These are phyloP conservation scores for Caenorhabditis afra DNA, from an alignment of 2,888 invertebrate species.

Conservation along the genomic window DNA sequence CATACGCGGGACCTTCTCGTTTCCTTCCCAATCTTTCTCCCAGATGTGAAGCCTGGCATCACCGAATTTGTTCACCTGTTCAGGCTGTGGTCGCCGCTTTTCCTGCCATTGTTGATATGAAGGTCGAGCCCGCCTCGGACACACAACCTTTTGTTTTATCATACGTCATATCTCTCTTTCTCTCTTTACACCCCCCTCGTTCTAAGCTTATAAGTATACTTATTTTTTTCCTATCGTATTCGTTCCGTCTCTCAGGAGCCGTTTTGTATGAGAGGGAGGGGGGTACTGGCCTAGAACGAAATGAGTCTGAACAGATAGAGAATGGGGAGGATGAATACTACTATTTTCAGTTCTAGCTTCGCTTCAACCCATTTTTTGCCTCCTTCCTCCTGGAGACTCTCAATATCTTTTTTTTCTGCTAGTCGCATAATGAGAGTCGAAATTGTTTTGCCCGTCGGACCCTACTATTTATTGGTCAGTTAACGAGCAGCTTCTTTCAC, in stretches of 20 bases:
- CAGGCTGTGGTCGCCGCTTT: background rate
- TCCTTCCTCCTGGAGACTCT: conserved; percentile 16
- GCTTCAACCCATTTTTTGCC: background rate
- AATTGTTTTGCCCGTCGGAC: conserved; percentile 37
- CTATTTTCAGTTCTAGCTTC: conserved; percentile 45
- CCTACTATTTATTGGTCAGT: conserved; percentile 37
- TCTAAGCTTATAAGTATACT: too few relatives aligned
- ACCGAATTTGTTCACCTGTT: conserved; percentile 49
- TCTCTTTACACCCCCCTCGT: too few relatives aligned
- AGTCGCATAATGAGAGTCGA: conserved; percentile 53
- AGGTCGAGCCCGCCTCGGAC: conserved; percentile 14
- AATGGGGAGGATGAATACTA: conserved; percentile 4
- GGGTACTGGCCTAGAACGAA: background rate
- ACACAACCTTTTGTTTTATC: conserved; percentile 40
- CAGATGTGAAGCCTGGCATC: too few relatives aligned
- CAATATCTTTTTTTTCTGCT: conserved; percentile 31
- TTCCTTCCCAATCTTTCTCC: too few relatives aligned
- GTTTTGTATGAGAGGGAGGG: too few relatives aligned
- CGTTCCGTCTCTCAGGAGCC: too few relatives aligned
- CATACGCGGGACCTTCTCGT: too few relatives aligned
- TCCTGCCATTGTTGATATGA: conserved; percentile 38
- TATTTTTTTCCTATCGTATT: too few relatives aligned
- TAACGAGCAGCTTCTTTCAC: too few relatives aligned
- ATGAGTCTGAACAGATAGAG: too few relatives aligned
- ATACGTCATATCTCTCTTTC: conserved; percentile 23